phyloP scores from a whole-genome alignment of 2,113 vertebrate genomes.

The Geococcyx californianus region DNA sequence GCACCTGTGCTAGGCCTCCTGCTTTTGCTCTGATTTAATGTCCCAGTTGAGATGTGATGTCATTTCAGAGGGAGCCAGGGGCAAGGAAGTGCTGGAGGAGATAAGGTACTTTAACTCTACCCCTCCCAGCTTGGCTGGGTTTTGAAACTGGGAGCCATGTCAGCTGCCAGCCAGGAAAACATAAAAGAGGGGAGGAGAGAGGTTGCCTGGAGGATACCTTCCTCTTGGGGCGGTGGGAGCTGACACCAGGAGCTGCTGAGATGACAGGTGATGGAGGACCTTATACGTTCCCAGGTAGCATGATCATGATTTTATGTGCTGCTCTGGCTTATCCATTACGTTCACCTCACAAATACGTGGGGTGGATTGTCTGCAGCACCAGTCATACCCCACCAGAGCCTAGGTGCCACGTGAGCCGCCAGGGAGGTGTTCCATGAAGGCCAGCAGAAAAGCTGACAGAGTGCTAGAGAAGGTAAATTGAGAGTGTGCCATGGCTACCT shows the following conservation, averaged over 20 bases:
- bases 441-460: not conserved
- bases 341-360: not conserved
- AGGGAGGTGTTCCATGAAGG: not conserved
- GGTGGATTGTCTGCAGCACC: not conserved
- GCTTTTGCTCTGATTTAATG: slow-evolving; percentile 85
- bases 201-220: not conserved
- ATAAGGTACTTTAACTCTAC: slow-evolving; percentile 50
- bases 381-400: not conserved
- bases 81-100: slow-evolving; percentile 57
- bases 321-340: not conserved
- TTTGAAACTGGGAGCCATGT: not conserved
- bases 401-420: not conserved
- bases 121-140: not conserved
- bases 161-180: not conserved
- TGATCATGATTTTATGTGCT: not conserved
- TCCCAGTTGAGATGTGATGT: slow-evolving; percentile 87
- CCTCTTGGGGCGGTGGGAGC: not conserved
- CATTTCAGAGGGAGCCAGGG: slow-evolving; percentile 80
- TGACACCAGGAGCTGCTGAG: not conserved
- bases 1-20: slow-evolving; percentile 84
- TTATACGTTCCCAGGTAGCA: not conserved
- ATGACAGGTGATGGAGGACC: not conserved
- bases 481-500: not conserved
- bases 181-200: not conserved
- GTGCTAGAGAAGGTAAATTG: not conserved